A percentile compares a stretch with the other conserved stretches of the same genome.
These are phyloP conservation scores for Microcaecilia unicolor DNA, from an alignment of 2,797 vertebrate genomes.

Conservation along the genomic window DNA sequence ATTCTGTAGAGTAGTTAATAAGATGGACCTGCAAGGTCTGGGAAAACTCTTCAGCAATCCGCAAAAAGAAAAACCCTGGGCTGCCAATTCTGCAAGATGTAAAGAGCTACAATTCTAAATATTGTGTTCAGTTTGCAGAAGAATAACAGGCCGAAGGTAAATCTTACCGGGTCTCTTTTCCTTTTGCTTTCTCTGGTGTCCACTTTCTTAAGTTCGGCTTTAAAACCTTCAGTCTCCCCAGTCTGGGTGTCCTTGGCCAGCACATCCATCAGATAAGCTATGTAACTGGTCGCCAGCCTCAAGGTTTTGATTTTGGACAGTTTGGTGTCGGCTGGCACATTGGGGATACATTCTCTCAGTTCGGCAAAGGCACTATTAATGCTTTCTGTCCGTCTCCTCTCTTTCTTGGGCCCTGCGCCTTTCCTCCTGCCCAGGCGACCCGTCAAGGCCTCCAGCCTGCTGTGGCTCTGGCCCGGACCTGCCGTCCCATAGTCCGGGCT, in stretches of 20 bases:
- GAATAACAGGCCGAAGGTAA: no score
- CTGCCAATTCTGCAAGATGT: no score
- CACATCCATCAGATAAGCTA: constrained; percentile 84
- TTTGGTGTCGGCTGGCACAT: constrained; percentile 81
- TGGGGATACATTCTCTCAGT: constrained; percentile 79
- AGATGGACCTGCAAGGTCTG: no score
- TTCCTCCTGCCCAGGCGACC: constrained; percentile 63
- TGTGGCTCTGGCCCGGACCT: constrained; percentile 45
- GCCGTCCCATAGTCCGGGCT: constrained; percentile 43
- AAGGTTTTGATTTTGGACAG: constrained; percentile 84
- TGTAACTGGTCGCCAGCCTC: constrained; percentile 79
- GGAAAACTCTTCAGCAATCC: no score
- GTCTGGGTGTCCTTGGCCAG: constrained; percentile 77
- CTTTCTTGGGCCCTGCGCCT: constrained; percentile 76
- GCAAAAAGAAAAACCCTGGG: no score
- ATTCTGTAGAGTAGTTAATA: no score
- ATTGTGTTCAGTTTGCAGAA: no score
- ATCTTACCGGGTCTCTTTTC: constrained; percentile 80
- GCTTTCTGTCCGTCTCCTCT: constrained; percentile 81
- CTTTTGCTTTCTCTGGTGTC: constrained; percentile 77
- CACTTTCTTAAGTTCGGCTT: constrained; percentile 85
- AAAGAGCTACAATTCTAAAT: no score
- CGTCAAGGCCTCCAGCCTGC: constrained; percentile 61
- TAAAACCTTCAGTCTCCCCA: constrained; percentile 81
- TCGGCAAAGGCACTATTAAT: constrained; percentile 86